These are phyloP conservation scores for Murina feae DNA, from an alignment of 2,113 vertebrate genomes.

Conservation along the genomic window DNA sequence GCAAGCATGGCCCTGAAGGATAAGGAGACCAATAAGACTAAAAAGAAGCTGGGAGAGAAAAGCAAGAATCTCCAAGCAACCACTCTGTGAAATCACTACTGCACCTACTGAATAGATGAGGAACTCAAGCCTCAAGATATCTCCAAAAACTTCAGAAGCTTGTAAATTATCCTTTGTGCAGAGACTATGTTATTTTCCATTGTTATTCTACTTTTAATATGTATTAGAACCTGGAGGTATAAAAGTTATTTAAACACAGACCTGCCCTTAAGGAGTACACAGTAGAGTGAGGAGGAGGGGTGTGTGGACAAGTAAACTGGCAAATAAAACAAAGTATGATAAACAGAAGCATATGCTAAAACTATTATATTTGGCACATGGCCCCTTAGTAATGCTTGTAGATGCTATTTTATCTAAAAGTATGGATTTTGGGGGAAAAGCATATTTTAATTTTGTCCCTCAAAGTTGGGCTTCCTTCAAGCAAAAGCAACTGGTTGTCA, in stretches of 20 bases:
- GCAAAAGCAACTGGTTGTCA: conserved; percentile 43
- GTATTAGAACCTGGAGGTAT: neutral
- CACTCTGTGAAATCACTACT: neutral
- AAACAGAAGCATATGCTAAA: neutral
- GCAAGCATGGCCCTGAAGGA: neutral
- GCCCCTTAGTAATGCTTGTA: neutral
- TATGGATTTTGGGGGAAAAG: neutral
- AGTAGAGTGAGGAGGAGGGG: neutral
- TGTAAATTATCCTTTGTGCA: neutral
- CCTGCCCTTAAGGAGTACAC: neutral
- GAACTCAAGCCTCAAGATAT: neutral
- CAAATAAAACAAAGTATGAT: neutral
- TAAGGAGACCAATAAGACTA: neutral
- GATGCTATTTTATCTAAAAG: neutral
- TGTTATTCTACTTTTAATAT: conserved; percentile 40
- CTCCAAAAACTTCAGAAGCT: neutral
- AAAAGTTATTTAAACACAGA: conserved; percentile 18
- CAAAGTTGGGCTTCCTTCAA: neutral
- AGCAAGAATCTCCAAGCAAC: neutral
- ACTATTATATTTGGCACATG: neutral
- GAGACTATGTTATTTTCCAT: neutral
- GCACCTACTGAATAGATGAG: neutral
- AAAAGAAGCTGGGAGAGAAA: neutral
- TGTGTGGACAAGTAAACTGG: neutral
- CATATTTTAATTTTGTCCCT: neutral